Percentiles rank a stretch among this genome's conserved stretches.
Conservation (phyloP, 2,113 vertebrate genomes). For the Campylorhamphus procurvoides region DNA sequence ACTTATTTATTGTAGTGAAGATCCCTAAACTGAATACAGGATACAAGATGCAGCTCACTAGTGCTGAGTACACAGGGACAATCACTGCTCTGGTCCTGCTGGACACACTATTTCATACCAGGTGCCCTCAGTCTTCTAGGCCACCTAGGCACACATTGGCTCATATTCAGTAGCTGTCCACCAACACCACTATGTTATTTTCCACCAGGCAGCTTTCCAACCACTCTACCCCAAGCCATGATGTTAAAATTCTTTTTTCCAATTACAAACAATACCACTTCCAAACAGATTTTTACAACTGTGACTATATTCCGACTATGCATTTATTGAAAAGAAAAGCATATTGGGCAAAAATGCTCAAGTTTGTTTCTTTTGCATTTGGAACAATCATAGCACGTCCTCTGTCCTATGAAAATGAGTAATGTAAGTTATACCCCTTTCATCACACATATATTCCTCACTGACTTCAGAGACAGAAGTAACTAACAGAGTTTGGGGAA, state of each 20-base stretch:
- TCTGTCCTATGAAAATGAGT: neutral
- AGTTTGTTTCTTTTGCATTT: neutral
- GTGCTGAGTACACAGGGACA: rapidly evolving
- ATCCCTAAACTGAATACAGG: neutral
- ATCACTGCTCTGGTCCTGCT: neutral
- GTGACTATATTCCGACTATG: neutral
- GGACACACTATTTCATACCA: neutral
- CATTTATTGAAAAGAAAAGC: neutral
- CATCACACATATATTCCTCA: neutral
- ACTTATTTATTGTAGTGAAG: neutral
- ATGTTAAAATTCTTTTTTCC: neutral
- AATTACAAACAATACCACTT: neutral
- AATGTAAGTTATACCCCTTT: neutral
- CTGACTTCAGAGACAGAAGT: neutral
- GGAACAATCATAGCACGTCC: rapidly evolving
- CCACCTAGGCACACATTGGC: neutral
- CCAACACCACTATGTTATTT: neutral
- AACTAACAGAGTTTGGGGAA: neutral
- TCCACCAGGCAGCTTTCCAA: neutral
- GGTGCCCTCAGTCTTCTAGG: neutral
- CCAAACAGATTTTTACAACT: neutral
- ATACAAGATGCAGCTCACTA: neutral
- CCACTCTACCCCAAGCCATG: neutral
- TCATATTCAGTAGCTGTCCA: neutral
- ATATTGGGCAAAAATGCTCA: neutral